Evolutionary conservation across 2,797 vertebrate species (phyloP), one percentile per base, ranked within the genome.

Genomic region (Sphenodon punctatus): DNA sequence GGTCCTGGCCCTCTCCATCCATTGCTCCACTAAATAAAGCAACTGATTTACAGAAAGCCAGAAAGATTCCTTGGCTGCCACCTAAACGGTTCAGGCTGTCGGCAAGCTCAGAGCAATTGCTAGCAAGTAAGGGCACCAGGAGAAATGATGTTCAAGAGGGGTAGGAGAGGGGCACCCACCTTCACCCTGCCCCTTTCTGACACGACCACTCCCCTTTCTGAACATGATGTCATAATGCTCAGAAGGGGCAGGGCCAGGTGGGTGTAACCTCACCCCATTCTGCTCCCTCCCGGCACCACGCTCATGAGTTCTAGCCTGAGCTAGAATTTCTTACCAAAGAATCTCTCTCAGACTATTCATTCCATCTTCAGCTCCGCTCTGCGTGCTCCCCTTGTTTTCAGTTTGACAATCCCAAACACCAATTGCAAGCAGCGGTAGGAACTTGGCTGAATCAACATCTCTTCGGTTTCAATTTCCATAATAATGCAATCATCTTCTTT

Each of bases 311-410:
- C 34, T 14, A 10, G 7, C 41, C 11, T 67, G 3, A 4, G 6
- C 49, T 25, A 5, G 38, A n/a, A 9, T 22, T 30, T 53, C 16
- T 27, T 58, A 36, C 23, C 19, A 58, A 55, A 20, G 55, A 34
- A 58, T 58, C 8, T 48, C 36, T 19, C 42, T 51, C 23, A 20
- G 16, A 19, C 13, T 1, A 7, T 61, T 14, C 16, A 4, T 8
- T 32, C 1, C 25, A 8, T 4, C 22, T 23, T 25, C n/a, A 6
- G 3, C 8, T 20, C 12, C 53, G 30, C 16, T 16, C 6, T 1
- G 10, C 41, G 4, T 38, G 19, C 23, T 34, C 41, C 13, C 0
- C 4, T 8, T 45, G 70, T 55, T 32, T 25, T 16, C 46, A n/a
- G 41, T 56, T 59, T 48, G 51, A 25, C 41, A 10, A 9, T 30